Evolutionary conservation across 2,113 vertebrate species (phyloP).

Genomic region (Plotosus lineatus): DNA sequence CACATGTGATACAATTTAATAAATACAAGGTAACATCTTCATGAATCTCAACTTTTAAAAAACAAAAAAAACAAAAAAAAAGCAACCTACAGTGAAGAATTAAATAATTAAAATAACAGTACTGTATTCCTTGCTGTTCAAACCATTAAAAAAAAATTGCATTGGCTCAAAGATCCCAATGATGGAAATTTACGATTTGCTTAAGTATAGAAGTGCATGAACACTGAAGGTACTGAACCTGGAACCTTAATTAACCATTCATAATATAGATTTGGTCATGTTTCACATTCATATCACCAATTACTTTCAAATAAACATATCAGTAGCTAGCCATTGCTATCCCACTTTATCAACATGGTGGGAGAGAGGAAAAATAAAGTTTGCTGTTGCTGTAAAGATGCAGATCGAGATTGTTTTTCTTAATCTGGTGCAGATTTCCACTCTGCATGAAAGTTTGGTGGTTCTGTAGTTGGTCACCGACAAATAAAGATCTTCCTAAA

Average conservation of each 20-base stretch:
- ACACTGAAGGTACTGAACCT: constrained; percentile 61
- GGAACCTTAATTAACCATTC: constrained; percentile 62
- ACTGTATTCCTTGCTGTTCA: constrained; percentile 24
- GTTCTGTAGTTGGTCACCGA: constrained; percentile 30
- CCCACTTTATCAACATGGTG: constrained; percentile 12
- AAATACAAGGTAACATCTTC: constrained; percentile 71
- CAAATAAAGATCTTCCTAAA: constrained; percentile 28
- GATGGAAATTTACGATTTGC: constrained; percentile 61
- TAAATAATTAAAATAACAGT: constrained; percentile 55
- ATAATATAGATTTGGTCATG: constrained; percentile 53
- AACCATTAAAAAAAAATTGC: constrained; percentile 35
- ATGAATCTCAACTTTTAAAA: constrained; percentile 60
- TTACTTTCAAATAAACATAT: constrained; percentile 11
- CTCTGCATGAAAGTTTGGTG: constrained; percentile 21
- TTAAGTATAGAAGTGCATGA: constrained; percentile 49
- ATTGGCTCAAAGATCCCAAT: constrained; percentile 71
- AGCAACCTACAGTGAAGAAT: constrained; percentile 68
- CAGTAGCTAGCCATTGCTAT: constrained; percentile 8
- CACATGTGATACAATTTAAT: constrained; percentile 72
- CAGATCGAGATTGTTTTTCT: constrained; percentile 21
- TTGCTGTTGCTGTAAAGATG: constrained; percentile 8
- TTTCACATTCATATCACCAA: constrained; percentile 28
- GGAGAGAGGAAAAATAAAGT: constrained; percentile 22
- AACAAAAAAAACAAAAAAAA: constrained; percentile 72
- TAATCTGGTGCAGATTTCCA: constrained; percentile 30